Conservation (phyloP, 2,888 invertebrate species). For the Bhutanitis thaidina region DNA sequence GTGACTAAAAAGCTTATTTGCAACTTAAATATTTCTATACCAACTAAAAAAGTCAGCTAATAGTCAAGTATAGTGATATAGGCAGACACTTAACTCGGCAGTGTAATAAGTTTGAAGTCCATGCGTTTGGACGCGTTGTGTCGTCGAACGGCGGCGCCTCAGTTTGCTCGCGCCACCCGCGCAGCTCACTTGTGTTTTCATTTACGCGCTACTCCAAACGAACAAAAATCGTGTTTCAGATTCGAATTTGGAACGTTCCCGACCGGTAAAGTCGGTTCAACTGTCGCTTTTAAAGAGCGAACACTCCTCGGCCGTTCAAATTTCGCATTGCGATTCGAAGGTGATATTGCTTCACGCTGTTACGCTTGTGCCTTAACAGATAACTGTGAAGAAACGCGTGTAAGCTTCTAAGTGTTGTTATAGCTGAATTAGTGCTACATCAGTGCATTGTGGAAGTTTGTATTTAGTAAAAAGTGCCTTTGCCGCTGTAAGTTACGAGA, state of each 20-base stretch:
- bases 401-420: constrained; percentile 59
- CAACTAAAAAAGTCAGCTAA: constrained; percentile 41
- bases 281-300: constrained; percentile 62
- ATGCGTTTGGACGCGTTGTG: constrained; percentile 59
- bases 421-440: constrained; percentile 59
- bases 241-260: constrained; percentile 68
- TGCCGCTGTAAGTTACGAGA: constrained; percentile 36
- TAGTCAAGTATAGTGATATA: constrained; percentile 28
- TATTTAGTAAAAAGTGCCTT: constrained; percentile 69
- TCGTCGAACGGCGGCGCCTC: constrained; percentile 55
- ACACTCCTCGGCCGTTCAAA: constrained; percentile 56
- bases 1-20: constrained; percentile 63
- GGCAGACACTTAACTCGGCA: constrained; percentile 51
- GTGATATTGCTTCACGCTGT: constrained; percentile 66
- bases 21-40: constrained; percentile 52
- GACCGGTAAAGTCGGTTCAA: constrained; percentile 69
- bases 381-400: constrained; percentile 71
- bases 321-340: constrained; percentile 69
- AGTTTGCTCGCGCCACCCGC: constrained; percentile 74
- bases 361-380: constrained; percentile 62
- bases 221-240: constrained; percentile 44
- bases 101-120: constrained; percentile 74
- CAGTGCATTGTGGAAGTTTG: constrained; percentile 66
- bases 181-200: constrained; percentile 66
- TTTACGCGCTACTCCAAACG: constrained; percentile 30